Evolutionary conservation across 1,140 invertebrate species (phyloP).

Genomic region (Charaxes varanes): DNA sequence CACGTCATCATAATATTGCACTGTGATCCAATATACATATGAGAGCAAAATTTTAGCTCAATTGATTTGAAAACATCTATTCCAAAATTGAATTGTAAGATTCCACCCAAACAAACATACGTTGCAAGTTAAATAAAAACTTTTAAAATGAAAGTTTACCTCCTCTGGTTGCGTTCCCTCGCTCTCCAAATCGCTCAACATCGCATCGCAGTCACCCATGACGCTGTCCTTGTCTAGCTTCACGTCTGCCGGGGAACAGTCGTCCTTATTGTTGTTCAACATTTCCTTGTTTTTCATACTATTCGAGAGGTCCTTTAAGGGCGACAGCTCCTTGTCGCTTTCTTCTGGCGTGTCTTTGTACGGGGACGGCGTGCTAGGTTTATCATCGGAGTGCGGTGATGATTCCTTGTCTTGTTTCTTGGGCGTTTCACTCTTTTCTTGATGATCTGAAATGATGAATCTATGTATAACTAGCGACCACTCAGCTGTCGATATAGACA

Average conservation of each 20-base stretch:
- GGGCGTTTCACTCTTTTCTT: slow-evolving; percentile 45
- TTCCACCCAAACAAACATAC: too few species aligned
- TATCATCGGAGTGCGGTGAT: slow-evolving; percentile 33
- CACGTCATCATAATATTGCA: too few species aligned
- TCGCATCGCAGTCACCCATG: slow-evolving; percentile 60
- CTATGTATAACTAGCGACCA: too few species aligned
- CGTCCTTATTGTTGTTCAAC: slow-evolving; percentile 66
- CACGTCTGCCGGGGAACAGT: slow-evolving; percentile 44
- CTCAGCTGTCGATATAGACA: too few species aligned
- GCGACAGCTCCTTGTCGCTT: slow-evolving; percentile 61
- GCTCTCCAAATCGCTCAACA: slow-evolving; percentile 86
- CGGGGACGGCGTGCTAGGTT: slow-evolving; percentile 43
- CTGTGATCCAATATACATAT: too few species aligned
- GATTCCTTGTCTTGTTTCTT: slow-evolving; percentile 45
- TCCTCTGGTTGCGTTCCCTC: slow-evolving; percentile 90
- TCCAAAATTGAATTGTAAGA: too few species aligned
- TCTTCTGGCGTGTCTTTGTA: slow-evolving; percentile 60
- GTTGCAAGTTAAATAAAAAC: too few species aligned
- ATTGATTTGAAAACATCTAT: too few species aligned
- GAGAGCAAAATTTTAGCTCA: too few species aligned
- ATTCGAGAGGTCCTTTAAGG: slow-evolving; percentile 70
- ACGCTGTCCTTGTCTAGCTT: slow-evolving; percentile 67
- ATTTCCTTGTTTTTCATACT: slow-evolving; percentile 55
- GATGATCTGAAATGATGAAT: slow-evolving; percentile 26
- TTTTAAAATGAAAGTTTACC: slow-evolving; percentile 51